phyloP scores from a whole-genome alignment of 2,888 invertebrate genomes.

The Emmelina monodactyla region DNA sequence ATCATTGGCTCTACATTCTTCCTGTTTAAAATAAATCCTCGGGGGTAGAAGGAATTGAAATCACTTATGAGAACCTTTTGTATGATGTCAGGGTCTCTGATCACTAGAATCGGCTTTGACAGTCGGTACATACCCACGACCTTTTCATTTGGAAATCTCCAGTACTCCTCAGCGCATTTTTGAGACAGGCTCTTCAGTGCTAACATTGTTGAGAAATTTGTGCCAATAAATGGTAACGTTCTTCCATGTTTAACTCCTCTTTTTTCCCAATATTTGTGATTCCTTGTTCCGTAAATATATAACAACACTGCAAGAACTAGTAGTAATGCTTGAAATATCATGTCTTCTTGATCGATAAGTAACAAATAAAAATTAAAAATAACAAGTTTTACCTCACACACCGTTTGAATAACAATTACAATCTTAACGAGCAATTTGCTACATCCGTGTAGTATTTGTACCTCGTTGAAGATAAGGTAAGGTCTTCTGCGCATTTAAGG shows the following conservation, averaged over 20 bases:
- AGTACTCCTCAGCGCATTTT: slow-evolving; percentile 12
- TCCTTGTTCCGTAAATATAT: slow-evolving; percentile 17
- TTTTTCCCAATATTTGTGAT: slow-evolving; percentile 10
- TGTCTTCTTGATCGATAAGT: too few relatives aligned
- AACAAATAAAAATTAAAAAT: too few relatives aligned
- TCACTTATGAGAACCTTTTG: slow-evolving; percentile 17
- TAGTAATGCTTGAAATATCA: not conserved
- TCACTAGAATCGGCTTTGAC: slow-evolving; percentile 14
- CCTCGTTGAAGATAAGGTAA: too few relatives aligned
- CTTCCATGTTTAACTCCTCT: not conserved
- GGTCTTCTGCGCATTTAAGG: too few relatives aligned
- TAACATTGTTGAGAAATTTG: not conserved
- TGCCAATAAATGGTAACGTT: not conserved
- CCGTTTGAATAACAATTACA: too few relatives aligned
- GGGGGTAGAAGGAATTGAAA: slow-evolving; percentile 14
- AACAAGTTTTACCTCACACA: too few relatives aligned
- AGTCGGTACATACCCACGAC: slow-evolving; percentile 14
- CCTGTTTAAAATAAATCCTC: slow-evolving; percentile 13
- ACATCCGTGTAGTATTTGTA: too few relatives aligned
- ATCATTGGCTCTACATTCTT: slow-evolving; percentile 14
- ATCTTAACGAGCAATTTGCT: too few relatives aligned
- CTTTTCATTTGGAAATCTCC: slow-evolving; percentile 16
- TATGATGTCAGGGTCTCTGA: slow-evolving; percentile 18
- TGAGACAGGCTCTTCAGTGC: slow-evolving; percentile 11
- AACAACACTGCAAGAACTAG: slow-evolving; percentile 17